Evolutionary conservation across 2,113 vertebrate species (phyloP), one percentile per base, ranked within the genome.

Genomic region (Anoplopoma fimbria): DNA sequence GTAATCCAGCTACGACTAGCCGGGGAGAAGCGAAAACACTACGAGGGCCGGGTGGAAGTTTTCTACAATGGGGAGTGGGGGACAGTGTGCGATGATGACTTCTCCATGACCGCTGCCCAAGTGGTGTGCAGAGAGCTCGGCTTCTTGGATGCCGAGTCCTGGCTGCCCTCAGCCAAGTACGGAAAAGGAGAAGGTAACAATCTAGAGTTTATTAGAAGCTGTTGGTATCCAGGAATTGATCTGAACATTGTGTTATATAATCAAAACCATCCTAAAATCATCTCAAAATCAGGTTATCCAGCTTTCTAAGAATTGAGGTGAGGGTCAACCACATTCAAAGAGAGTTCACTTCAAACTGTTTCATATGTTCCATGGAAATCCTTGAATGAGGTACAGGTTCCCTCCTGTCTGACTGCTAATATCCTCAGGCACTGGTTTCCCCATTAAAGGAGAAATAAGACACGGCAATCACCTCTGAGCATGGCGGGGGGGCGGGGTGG

Each of bases 81-180:
- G 61, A 99, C 98, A 0, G 96, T 99, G 49, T 99, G 98, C 0
- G 98, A 99, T 0, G 98, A 99, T 0, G 97, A 99, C 91, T 99
- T 99, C 95, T 97, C 97, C 93, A 96, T 98, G 78, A 93, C 95
- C 0, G 94, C 96, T 0, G 98, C 97, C 0, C 94, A 96, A 0
- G 97, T 99, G 49, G 96, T 95, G 69, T 99, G 98, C 92, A 93
- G 96, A 75, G 93, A 99, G 94, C 89, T 98, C 57, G 98, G 98
- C 5, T 99, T 96, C 0, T 17, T 96, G 65, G 95, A 97, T 15
- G 97, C 97, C 0, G 91, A 95, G 31, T 93, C 96, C 61, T 99
- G 98, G 98, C 81, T 76, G 0, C 95, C 98, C 0, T 94, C 97
- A 21, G 95, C 97, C 9, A 99, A 98, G 78, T 98, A 96, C 0